Evolutionary conservation across 2,888 invertebrate genomes (phyloP), one percentile per base, ranked within the genome.

Genomic region (Drosophila anomelani): DNA sequence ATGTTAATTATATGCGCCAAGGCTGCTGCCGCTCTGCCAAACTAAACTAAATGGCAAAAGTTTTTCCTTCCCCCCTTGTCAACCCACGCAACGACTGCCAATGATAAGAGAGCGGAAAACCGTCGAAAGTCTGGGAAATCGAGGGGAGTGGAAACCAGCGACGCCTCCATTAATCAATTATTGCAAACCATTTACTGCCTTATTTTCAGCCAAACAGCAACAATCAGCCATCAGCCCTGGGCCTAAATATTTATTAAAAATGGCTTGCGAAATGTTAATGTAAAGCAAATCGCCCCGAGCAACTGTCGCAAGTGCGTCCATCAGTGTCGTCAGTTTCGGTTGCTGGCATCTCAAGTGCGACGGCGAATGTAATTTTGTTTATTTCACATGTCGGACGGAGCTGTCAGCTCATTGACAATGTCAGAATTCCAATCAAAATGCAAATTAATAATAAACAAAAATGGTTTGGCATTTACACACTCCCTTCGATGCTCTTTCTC

Each of bases 381-480:
- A 68, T 76, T 63, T 82, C 74, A 69, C 66, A 74, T 73, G 75
- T 70, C 68, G 69, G 56, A 32, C 56, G 63, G 54, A 71, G 68
- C 78, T 78, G 83, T 76, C 84, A 80, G 62, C 47, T 23, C 53
- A 68, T 77, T 85, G 88, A 78, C 86, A 80, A 58, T 77, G 68
- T 76, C 75, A 71, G 75, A 83, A 74, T 66, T 80, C 74, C 75
- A 85, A 85, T 85, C 85, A 88, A 88, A 77, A 85, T 85, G 85
- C 85, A 89, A 85, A 85, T 85, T 85, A 87, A 88, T 85, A 87
- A 88, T 81, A 85, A 87, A 88, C 87, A 88, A 80, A 87, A 88
- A 74, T 82, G 66, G 59, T 62, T 76, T 80, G 81, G 60, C 88
- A 85, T 77, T 76, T 76, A 23, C 62, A 32, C 47, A 4, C 32